phyloP scores from a whole-genome alignment of 2,888 invertebrate genomes.

The Proisotoma minuta region DNA sequence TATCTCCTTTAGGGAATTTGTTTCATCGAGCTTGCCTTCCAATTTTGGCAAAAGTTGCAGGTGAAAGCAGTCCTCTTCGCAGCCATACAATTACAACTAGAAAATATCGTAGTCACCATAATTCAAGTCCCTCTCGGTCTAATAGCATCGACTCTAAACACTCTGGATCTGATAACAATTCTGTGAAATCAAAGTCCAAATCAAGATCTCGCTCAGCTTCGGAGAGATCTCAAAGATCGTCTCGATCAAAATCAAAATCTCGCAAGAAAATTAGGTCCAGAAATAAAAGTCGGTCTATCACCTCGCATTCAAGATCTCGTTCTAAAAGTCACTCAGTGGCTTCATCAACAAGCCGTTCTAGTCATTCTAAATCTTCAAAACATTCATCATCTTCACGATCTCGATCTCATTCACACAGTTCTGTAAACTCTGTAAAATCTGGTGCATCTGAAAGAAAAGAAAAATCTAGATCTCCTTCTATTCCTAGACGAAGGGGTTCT shows the following conservation, averaged over 20 bases:
- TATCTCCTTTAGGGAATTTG: constrained; percentile 34
- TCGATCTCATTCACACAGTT: constrained; percentile 11
- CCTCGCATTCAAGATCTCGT: constrained; percentile 11
- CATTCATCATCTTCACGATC: constrained; percentile 8
- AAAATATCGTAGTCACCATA: not conserved
- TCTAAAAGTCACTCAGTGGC: not conserved
- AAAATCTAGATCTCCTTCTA: constrained; percentile 63
- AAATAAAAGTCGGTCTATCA: constrained; percentile 9
- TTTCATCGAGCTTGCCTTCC: constrained; percentile 34
- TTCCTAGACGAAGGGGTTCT: constrained; percentile 85
- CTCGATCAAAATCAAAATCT: constrained; percentile 18
- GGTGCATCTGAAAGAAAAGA: constrained; percentile 8
- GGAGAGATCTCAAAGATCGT: not conserved
- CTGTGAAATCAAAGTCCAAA: constrained; percentile 25
- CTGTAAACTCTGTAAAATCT: constrained; percentile 14
- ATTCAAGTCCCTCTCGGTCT: not conserved
- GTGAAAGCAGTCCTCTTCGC: constrained; percentile 8
- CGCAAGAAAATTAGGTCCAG: constrained; percentile 5
- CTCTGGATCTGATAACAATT: too few species aligned
- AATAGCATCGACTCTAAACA: constrained; percentile 13
- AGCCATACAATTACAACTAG: not conserved
- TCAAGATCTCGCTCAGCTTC: constrained; percentile 17
- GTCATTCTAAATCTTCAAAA: constrained; percentile 6
- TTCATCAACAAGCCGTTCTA: not conserved
- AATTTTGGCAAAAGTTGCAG: constrained; percentile 27